These are phyloP conservation scores for Villa cingulata DNA, from an alignment of 2,888 invertebrate species.

Conservation along the genomic window DNA sequence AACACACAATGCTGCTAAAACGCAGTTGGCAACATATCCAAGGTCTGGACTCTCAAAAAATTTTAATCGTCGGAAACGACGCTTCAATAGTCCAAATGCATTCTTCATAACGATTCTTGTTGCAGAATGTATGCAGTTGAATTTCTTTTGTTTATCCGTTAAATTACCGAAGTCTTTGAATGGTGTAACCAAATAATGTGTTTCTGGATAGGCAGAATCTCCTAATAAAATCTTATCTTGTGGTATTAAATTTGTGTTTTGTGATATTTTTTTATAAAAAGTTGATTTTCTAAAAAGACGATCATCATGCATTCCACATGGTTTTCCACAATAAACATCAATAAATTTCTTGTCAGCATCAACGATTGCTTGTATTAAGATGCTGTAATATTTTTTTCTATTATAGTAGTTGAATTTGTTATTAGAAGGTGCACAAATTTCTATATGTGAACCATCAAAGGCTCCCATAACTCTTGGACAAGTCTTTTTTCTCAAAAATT, in stretches of 20 bases:
- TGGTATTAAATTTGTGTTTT: constrained; percentile 3
- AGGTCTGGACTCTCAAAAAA: constrained; percentile 9
- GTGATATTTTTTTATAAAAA: constrained; percentile 6
- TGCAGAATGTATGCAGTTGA: constrained; percentile 18
- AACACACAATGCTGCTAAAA: constrained; percentile 16
- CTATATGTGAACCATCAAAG: constrained; percentile 17
- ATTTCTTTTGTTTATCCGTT: constrained; percentile 17
- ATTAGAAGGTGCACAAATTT: constrained; percentile 14
- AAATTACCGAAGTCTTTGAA: constrained; percentile 20
- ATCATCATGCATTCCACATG: constrained; percentile 19
- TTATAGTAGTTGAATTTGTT: constrained; percentile 15
- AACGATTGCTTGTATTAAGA: too few species aligned
- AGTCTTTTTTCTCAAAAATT: background rate
- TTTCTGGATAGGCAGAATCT: constrained; percentile 20
- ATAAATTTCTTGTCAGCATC: too few species aligned
- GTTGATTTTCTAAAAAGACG: constrained; percentile 16
- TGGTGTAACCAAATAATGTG: constrained; percentile 18
- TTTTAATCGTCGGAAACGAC: constrained; percentile 19
- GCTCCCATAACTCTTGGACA: constrained; percentile 9
- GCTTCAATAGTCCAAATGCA: constrained; percentile 21
- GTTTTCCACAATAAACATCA: constrained; percentile 20
- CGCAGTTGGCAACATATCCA: constrained; percentile 9
- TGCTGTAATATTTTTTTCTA: too few species aligned
- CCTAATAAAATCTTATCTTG: constrained; percentile 13
- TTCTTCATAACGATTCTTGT: constrained; percentile 20